Conservation (phyloP, 2,888 invertebrate genomes). For the Drosophila lutescens region DNA sequence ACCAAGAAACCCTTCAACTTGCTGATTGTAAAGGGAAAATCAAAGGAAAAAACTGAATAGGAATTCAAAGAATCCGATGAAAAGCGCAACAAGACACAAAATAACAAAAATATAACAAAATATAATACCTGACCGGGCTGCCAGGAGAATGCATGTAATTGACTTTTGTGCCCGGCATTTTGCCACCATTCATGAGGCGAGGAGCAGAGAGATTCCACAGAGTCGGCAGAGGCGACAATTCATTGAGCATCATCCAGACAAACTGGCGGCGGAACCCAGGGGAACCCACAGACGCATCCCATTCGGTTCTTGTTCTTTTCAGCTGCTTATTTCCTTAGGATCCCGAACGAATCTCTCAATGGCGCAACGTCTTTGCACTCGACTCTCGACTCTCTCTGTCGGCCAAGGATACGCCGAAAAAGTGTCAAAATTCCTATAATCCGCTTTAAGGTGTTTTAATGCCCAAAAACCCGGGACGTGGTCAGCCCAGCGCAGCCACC, state of each 20-base stretch:
- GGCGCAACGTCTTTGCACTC: conserved; percentile 60
- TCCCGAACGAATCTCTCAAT: conserved; percentile 66
- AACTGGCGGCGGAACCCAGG: conserved; percentile 49
- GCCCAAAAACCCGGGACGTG: conserved; percentile 56
- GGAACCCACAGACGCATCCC: conserved; percentile 45
- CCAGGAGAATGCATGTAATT: conserved; percentile 77
- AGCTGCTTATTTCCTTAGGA: conserved; percentile 20
- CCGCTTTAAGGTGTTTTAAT: conserved; percentile 81
- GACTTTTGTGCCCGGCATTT: conserved; percentile 78
- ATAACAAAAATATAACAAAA: conserved; percentile 43
- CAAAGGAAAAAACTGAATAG: conserved; percentile 36
- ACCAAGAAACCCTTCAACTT: conserved; percentile 61
- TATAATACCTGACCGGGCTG: conserved; percentile 57
- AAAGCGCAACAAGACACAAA: conserved; percentile 72
- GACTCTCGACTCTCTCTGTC: conserved; percentile 5
- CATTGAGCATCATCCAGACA: conserved; percentile 74
- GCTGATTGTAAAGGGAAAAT: conserved; percentile 27
- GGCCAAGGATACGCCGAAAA: conserved; percentile 75
- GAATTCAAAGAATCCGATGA: conserved; percentile 63
- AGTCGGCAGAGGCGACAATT: conserved; percentile 63
- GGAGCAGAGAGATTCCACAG: conserved; percentile 21
- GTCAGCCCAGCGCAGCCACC: conserved; percentile 43
- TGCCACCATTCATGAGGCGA: conserved; percentile 52
- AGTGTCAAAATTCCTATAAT: conserved; percentile 81
- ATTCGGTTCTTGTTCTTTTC: conserved; percentile 17